phyloP scores from a whole-genome alignment of 2,888 invertebrate species.

The Chesias legatella region DNA sequence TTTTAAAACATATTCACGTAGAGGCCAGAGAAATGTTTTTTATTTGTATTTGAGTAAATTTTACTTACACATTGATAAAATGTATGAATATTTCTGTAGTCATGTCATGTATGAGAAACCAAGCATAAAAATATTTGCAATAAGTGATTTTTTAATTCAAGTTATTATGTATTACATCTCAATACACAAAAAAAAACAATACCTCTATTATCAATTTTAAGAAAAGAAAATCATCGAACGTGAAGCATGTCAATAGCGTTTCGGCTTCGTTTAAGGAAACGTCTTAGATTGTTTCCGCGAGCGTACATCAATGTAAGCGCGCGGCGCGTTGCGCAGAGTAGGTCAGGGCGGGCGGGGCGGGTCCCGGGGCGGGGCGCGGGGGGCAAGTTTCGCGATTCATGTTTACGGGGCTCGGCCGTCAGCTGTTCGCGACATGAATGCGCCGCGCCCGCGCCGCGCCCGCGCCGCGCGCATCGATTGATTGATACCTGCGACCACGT shows the following conservation, averaged over 20 bases:
- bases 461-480: constrained; percentile 65
- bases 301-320: constrained; percentile 14
- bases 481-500: constrained; percentile 66
- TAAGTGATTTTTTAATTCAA: no score
- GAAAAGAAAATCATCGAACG: background rate
- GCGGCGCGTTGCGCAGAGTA: constrained; percentile 42
- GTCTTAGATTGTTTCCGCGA: constrained; percentile 13
- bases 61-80: no score
- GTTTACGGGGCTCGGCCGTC: constrained; percentile 74
- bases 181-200: no score
- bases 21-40: no score
- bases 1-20: constrained; percentile 2
- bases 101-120: no score
- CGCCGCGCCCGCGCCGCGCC: constrained; percentile 60
- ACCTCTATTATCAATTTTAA: no score
- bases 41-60: no score
- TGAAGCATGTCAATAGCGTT: background rate
- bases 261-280: constrained; percentile 3
- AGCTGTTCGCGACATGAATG: constrained; percentile 77
- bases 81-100: no score
- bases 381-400: constrained; percentile 61
- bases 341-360: constrained; percentile 38
- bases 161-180: no score
- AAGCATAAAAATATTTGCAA: no score
- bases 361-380: constrained; percentile 26